Evolutionary conservation across 2,113 vertebrate genomes (phyloP), one percentile per base, ranked within the genome.

Genomic region (Upupa epops): DNA sequence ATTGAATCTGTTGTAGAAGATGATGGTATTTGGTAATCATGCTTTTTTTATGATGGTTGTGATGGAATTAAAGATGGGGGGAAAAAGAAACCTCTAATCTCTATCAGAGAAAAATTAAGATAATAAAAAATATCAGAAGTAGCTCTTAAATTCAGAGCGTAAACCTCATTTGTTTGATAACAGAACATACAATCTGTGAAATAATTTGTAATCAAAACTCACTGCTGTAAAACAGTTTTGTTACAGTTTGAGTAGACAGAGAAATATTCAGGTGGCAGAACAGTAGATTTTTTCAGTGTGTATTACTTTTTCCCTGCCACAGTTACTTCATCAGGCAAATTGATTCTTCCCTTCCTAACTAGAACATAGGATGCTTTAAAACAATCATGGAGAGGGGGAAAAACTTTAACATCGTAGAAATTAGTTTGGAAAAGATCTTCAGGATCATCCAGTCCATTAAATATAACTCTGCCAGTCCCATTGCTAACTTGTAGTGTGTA

Each of bases 1-100:
- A 84, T 95, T 96, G 91, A 96, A 93, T 94, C 70, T 61, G 74
- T 95, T 95, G 82, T 90, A 85, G 85, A 96, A 95, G 66, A 90
- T 91, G 79, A 96, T 75, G 29, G 16, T 81, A 91, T 88, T 93
- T 92, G 60, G 94, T 92, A 94, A 95, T 95, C 90, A 96, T 51
- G 74, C 55, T 89, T 96, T 96, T 42, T 95, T 96, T 93, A 89
- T 86, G 64, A 93, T 86, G 78, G 90, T 96, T 92, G 88, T 95
- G 77, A 96, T 95, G 49, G 88, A 93, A 95, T 96, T 96, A 52
- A 63, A 74, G 95, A 95, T 69, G 96, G 90, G 60, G 82, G 80
- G 56, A 92, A 85, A 94, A 96, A 96, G 71, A n/a, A n/a, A n/a
- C n/a, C n/a, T n/a, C 76, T 88, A 89, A 69, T 93, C 88, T 90